Conservation (phyloP, 2,888 invertebrate genomes). For the Sabatieria punctata region DNA sequence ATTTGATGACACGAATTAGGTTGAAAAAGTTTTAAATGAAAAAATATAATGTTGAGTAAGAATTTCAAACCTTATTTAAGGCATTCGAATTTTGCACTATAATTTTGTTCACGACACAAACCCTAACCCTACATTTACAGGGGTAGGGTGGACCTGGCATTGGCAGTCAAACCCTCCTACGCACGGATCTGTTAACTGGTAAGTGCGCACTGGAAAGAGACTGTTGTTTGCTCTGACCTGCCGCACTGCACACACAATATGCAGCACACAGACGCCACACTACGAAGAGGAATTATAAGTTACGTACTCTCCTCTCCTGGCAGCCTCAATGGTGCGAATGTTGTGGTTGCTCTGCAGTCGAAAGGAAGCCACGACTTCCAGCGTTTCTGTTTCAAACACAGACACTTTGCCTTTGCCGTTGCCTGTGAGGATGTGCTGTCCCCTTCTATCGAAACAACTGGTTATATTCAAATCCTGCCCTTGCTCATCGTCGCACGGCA, state of each 20-base stretch:
- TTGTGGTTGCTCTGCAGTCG: constrained; percentile 85
- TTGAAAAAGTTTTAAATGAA: constrained; percentile 12
- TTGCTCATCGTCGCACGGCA: constrained; percentile 44
- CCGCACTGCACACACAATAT: too few relatives aligned
- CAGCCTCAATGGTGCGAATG: constrained; percentile 93
- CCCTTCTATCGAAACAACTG: constrained; percentile 88
- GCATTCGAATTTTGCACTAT: too few relatives aligned
- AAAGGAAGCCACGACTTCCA: constrained; percentile 72
- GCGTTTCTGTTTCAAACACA: constrained; percentile 48
- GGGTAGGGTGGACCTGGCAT: too few relatives aligned
- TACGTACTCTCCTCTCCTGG: constrained; percentile 67
- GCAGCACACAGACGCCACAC: too few relatives aligned
- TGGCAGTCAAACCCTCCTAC: too few relatives aligned
- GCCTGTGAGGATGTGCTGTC: constrained; percentile 82
- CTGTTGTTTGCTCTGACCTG: too few relatives aligned
- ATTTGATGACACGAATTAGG: too few relatives aligned
- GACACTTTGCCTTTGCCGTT: constrained; percentile 77
- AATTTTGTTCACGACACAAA: too few relatives aligned
- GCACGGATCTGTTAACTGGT: too few relatives aligned
- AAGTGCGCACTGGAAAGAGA: too few relatives aligned
- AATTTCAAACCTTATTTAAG: background rate
- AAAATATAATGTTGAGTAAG: background rate
- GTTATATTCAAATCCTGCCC: constrained; percentile 68
- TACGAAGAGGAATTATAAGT: constrained; percentile 9
- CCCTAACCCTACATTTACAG: too few relatives aligned